Base-by-base conservation (phyloP, 2,797 vertebrate genomes). In the Urosaurus nigricauda region DNA sequence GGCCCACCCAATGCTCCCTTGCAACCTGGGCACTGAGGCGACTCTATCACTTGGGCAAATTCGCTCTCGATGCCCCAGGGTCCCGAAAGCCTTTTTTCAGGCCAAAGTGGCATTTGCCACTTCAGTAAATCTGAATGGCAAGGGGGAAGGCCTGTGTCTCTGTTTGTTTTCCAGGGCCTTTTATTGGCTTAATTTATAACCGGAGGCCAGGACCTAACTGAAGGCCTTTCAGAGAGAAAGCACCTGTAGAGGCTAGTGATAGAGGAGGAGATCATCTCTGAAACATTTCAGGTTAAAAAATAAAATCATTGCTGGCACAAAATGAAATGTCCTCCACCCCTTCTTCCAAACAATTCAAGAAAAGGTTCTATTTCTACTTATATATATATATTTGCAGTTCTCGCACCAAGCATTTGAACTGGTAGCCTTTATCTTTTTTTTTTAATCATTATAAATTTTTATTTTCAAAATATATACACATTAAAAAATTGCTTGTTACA, bases 161-260 rank as follows among this genome's bases (percentile, higher is more conserved):
- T 97, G 98, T 98, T 98, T 98, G 97, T 97, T 97, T 97, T 97
- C 95, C 97, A 97, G 95, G 95, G 93, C 93, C 91, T 97, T 95
- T 96, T 95, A 95, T 96, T 96, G 96, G 91, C 94, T 97, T 97
- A 97, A 98, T 98, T 97, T 97, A 97, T 97, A 96, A 97, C 98
- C 96, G 83, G 92, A 93, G 97, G 98, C 96, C 89, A 95, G 92
- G 95, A 97, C 96, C 97, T 97, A 98, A 98, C 98, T 97, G 97
- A 95, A 94, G 95, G 94, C 94, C 94, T 95, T 86, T 92, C 95
- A 93, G 87, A 91, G 92, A 96, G 90, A 95, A 91, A 97, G 97
- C 98, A 98, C 91, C 96, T 96, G 96, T 84, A 84, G 90, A 87
- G 90, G 78, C 91, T 79, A 37, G 91, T 81, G 88, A 40, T 37